Base-by-base conservation (phyloP, 1,140 invertebrate species). In the Hylyphantes graminicola region DNA sequence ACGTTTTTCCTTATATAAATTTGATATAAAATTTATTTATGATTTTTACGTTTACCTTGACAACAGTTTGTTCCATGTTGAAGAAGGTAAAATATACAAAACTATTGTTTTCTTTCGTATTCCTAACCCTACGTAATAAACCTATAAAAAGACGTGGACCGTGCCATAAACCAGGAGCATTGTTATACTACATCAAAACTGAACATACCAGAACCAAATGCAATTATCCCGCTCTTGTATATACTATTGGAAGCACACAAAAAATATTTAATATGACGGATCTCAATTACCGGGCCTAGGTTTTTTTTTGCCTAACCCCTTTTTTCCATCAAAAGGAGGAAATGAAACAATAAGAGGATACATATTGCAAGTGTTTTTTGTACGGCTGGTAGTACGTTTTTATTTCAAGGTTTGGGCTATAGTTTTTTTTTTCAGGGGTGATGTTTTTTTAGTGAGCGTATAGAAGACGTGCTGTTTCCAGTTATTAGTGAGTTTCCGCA, bases 221-320 rank as follows among this genome's bases (percentile, higher is more conserved):
- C 77, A 79, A 79, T 79, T 79, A 79, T 51, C 77, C 59, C 65
- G 19, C 15, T 70, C 19, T 17, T 9, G 19, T 13, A 50, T 5
- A 10, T 35, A 13, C n/a, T 15, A 48, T 55, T 11, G 50, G 63
- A 19, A n/a, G 9, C n/a, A 35, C 59, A 53, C 61, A 79, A 70
- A 79, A 79, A 79, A 79, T 68, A 70, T 57, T 79, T 79, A 79
- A 79, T 79, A 79, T 79, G 77, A 79, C 77, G 70, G 77, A 65
- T 79, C 65, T 79, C 77, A 79, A 79, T 79, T 79, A 79, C 77
- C 77, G 61, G 51, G n/a, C 21, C n/a, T 7, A 19, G 70, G 54
- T 17, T 55, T 54, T n/a, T 78, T 78, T 78, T 67, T 63, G 7
- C 17, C 63, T 61, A 9, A 55, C 51, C 35, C 15, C 50, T 59